Conservation (phyloP, 2,888 invertebrate species). For the Unio pictorum region DNA sequence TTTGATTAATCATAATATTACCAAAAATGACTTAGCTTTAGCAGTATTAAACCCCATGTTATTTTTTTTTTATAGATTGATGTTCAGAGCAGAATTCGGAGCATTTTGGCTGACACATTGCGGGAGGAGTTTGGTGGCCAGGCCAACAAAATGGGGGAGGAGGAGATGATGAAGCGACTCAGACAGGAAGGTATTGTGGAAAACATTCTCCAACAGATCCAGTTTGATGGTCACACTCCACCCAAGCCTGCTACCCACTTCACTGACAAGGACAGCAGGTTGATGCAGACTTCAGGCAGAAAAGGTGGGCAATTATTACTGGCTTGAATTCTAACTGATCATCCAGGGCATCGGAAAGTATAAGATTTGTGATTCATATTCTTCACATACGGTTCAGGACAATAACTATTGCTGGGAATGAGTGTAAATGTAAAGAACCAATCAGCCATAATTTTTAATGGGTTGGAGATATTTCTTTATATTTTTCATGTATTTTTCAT, state of each 20-base stretch:
- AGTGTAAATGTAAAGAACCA: too few relatives aligned
- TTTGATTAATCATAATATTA: not conserved
- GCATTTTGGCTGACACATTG: slow-evolving; percentile 62
- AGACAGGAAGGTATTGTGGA: slow-evolving; percentile 64
- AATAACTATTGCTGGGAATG: too few relatives aligned
- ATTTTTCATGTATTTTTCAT: too few relatives aligned
- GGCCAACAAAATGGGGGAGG: slow-evolving; percentile 57
- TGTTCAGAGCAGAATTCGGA: slow-evolving; percentile 59
- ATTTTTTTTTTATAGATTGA: slow-evolving; percentile 51
- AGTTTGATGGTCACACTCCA: slow-evolving; percentile 51
- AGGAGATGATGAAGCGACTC: slow-evolving; percentile 70
- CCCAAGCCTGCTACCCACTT: slow-evolving; percentile 59
- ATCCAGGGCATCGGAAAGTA: not conserved
- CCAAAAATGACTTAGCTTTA: not conserved
- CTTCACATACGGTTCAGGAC: too few relatives aligned
- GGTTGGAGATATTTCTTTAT: too few relatives aligned
- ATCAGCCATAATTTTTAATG: too few relatives aligned
- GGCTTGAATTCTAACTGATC: not conserved
- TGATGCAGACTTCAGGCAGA: slow-evolving; percentile 41
- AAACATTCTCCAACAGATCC: slow-evolving; percentile 62
- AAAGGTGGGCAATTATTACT: slow-evolving; percentile 42
- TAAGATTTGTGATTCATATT: not conserved
- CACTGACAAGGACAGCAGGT: slow-evolving; percentile 55
- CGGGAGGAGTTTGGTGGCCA: slow-evolving; percentile 53
- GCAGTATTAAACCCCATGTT: not conserved